Evolutionary conservation across 2,113 vertebrate genomes (phyloP), one percentile per base, ranked within the genome.

Genomic region (Hiodon alosoides): DNA sequence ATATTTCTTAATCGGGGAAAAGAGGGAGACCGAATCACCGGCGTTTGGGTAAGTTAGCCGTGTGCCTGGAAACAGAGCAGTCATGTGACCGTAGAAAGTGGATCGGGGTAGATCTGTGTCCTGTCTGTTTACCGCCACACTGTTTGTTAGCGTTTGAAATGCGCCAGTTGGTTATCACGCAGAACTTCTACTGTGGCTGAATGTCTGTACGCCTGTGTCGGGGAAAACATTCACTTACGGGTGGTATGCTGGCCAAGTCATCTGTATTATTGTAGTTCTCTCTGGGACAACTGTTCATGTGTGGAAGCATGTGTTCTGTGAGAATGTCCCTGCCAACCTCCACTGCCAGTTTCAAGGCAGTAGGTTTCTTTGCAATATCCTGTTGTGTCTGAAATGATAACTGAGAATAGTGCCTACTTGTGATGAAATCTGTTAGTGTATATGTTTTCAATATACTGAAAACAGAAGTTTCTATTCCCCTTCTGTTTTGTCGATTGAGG

Each of bases 311-410:
- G 75, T 55, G 53, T 48, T 73, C 74, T 74, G 10, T 7, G 79
- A 79, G 83, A 84, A 83, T 86, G 76, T 78, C 77, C 58, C 72
- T 69, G 59, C 64, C 76, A 71, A 31, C 14, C 76, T 54, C 54
- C 10, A 77, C 67, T 74, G 13, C 11, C 52, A 69, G 84, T 84
- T 62, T 67, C 51, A 66, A 60, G 62, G 73, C 89, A 89, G 86
- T 82, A 85, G 88, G 62, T 84, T 46, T 73, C 72, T 78, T 58
- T 72, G 74, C 74, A 53, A 75, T 59, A 67, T 69, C 65, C 65
- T 67, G 46, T 10, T 46, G 68, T 72, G 48, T 61, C 72, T 47
- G 61, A 47, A n/a, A 71, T 69, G 58, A 76, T 71, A 75, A 11
- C 48, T 50, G 57, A 57, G 58, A 73, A 60, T 62, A 60, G 46